Conservation (phyloP, 53 echinoderm and acorn worm species). For the Crossaster papposus region DNA sequence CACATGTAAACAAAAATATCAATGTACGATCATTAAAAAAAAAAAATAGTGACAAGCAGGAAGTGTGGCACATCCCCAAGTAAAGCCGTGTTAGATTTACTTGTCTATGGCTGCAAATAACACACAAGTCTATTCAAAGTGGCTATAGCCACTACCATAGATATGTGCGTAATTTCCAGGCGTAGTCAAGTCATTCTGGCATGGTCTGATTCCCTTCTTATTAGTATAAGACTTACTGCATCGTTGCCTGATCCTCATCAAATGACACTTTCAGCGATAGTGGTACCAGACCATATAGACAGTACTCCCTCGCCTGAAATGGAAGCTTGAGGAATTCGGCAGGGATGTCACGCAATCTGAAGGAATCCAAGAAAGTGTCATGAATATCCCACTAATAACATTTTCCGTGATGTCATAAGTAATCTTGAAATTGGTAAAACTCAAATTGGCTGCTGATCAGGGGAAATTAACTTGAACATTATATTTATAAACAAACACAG, state of each 20-base stretch:
- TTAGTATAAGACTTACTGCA: slow-evolving; percentile 67
- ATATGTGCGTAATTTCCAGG: too few species aligned
- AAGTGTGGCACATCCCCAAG: too few species aligned
- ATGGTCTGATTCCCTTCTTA: background rate
- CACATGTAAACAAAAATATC: background rate
- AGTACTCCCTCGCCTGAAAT: slow-evolving; percentile 80
- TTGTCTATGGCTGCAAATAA: too few species aligned
- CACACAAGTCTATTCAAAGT: too few species aligned
- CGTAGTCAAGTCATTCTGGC: too few species aligned
- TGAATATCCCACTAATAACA: background rate
- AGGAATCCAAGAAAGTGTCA: background rate
- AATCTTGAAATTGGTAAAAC: background rate
- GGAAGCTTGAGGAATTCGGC: slow-evolving; percentile 72
- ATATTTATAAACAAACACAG: background rate
- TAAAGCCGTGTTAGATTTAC: too few species aligned
- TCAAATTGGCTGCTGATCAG: background rate
- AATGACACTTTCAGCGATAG: slow-evolving; percentile 73
- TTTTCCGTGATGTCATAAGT: background rate
- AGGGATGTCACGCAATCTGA: slow-evolving; percentile 86
- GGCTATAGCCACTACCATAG: too few species aligned
- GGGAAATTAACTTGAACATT: background rate
- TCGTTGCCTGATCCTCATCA: slow-evolving; percentile 63
- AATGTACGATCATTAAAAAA: background rate
- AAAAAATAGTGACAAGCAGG: too few species aligned
- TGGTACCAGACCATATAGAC: slow-evolving; percentile 77